These are phyloP conservation scores for Etheostoma perlongum DNA, from an alignment of 2,797 vertebrate genomes.

Conservation along the genomic window DNA sequence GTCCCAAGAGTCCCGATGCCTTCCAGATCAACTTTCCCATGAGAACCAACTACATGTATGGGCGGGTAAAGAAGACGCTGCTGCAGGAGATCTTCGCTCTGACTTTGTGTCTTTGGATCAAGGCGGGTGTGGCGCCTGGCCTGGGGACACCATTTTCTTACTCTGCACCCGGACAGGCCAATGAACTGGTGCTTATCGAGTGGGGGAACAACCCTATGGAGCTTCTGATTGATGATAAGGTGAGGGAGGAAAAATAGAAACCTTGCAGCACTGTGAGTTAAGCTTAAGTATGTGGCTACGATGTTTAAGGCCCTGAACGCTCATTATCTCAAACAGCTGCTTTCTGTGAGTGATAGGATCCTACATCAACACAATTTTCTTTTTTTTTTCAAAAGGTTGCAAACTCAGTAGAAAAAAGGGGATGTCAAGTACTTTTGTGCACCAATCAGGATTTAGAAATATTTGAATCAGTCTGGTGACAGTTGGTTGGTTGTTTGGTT, in stretches of 20 bases:
- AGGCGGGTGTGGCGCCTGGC: slow-evolving; percentile 78
- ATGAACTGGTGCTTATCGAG: slow-evolving; percentile 91
- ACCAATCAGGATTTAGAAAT: too few relatives aligned
- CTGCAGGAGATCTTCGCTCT: slow-evolving; percentile 88
- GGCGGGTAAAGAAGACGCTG: slow-evolving; percentile 85
- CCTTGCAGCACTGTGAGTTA: not conserved
- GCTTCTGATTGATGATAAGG: slow-evolving; percentile 87
- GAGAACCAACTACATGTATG: slow-evolving; percentile 90
- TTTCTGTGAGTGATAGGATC: too few relatives aligned
- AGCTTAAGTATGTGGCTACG: not conserved
- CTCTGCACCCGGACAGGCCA: slow-evolving; percentile 88
- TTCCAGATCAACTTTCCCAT: slow-evolving; percentile 91
- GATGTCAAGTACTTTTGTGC: not conserved
- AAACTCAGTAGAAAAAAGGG: not conserved
- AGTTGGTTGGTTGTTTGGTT: not conserved
- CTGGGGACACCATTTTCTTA: slow-evolving; percentile 92
- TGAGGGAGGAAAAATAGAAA: slow-evolving; percentile 40
- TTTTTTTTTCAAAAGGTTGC: not conserved
- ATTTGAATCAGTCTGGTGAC: too few relatives aligned
- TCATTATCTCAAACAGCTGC: not conserved
- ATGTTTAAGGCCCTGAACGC: not conserved
- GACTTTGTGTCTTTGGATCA: slow-evolving; percentile 90
- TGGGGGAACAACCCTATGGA: slow-evolving; percentile 90
- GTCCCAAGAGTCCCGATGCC: slow-evolving; percentile 70
- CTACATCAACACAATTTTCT: too few relatives aligned